Conservation (phyloP, 2,113 vertebrate genomes). For the Sorex araneus region DNA sequence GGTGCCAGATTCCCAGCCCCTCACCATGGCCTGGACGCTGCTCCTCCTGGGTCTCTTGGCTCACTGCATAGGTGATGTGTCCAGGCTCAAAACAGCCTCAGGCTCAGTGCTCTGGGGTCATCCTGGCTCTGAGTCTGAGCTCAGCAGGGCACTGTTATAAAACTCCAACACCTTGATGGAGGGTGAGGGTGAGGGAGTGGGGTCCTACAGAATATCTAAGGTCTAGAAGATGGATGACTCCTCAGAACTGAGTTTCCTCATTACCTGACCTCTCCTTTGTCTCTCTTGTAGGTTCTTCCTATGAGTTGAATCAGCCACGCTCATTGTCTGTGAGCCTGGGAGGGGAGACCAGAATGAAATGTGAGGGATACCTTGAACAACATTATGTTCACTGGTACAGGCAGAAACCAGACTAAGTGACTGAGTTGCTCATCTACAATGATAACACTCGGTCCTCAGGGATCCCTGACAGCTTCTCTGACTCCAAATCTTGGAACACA, state of each 20-base stretch:
- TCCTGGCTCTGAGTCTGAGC: background rate
- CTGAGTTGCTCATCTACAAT: background rate
- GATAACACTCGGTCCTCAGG: too few species aligned
- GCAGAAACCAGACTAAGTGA: background rate
- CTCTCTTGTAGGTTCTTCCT: background rate
- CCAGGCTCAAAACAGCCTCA: fast-evolving
- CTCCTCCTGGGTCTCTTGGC: background rate
- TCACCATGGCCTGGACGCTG: background rate
- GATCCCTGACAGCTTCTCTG: too few species aligned
- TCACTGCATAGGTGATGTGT: background rate
- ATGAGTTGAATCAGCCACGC: background rate
- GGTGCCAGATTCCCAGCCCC: background rate
- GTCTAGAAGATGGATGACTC: too few species aligned
- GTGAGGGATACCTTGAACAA: background rate
- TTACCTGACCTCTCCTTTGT: background rate
- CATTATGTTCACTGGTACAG: fast-evolving
- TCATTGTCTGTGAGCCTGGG: background rate
- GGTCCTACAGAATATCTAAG: too few species aligned
- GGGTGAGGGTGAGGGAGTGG: background rate
- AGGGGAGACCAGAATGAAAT: background rate
- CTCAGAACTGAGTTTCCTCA: too few species aligned
- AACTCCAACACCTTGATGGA: fast-evolving
- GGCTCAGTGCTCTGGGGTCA: fast-evolving
- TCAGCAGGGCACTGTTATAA: fast-evolving
- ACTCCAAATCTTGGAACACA: too few species aligned